These are phyloP conservation scores for Salvelinus fontinalis DNA, from an alignment of 2,113 vertebrate genomes.

Conservation along the genomic window DNA sequence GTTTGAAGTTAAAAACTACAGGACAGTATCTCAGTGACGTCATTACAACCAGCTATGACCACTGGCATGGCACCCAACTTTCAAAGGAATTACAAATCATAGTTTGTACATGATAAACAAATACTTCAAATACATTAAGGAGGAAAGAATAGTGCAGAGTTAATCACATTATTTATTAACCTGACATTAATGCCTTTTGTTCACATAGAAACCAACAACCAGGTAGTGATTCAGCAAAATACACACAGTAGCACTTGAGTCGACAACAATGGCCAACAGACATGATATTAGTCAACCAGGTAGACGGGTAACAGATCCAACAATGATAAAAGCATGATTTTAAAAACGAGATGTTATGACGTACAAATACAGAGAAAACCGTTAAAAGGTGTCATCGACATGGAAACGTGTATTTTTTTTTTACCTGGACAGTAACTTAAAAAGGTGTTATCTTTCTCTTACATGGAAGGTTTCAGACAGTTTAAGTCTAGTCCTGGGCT, in stretches of 20 bases:
- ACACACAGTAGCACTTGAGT: background rate
- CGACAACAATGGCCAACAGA: slow-evolving; percentile 2
- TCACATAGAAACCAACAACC: slow-evolving; percentile 38
- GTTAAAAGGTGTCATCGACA: background rate
- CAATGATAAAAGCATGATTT: background rate
- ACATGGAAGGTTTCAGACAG: too few species aligned
- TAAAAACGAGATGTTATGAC: background rate
- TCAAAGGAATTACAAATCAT: too few species aligned
- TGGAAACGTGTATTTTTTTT: background rate
- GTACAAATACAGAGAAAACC: background rate
- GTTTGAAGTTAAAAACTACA: too few species aligned
- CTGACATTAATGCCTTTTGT: slow-evolving; percentile 13
- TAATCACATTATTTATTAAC: slow-evolving; percentile 38
- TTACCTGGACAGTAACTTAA: too few species aligned
- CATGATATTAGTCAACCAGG: background rate
- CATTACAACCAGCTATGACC: too few species aligned
- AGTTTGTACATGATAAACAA: too few species aligned
- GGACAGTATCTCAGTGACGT: too few species aligned
- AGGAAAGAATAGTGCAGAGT: background rate
- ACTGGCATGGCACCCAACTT: too few species aligned
- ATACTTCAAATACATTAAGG: too few species aligned
- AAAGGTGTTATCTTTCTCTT: too few species aligned
- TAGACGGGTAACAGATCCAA: background rate
- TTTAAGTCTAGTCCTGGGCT: too few species aligned
- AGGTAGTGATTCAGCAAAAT: slow-evolving; percentile 3